Evolutionary conservation across 1,140 invertebrate species (phyloP).

Genomic region (Bombus balteatus): DNA sequence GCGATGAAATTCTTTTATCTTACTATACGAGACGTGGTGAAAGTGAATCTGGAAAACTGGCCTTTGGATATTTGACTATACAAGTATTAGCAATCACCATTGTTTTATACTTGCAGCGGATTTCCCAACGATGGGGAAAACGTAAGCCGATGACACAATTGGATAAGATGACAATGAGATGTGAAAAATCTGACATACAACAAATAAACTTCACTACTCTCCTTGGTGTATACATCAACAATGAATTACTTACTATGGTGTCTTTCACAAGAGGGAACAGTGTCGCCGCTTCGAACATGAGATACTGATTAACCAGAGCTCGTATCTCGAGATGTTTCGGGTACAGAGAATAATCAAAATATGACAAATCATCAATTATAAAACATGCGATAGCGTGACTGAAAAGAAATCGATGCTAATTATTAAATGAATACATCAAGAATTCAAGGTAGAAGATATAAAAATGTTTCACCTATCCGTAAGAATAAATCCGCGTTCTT

Average conservation of each 20-base stretch:
- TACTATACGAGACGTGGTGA: background rate
- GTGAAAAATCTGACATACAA: too few relatives aligned
- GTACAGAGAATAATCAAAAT: conserved; percentile 80
- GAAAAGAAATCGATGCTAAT: conserved; percentile 41
- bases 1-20: background rate
- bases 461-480: conserved; percentile 84
- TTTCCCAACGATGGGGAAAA: background rate
- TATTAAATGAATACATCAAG: too few relatives aligned
- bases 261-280: too few relatives aligned
- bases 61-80: background rate
- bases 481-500: conserved; percentile 86
- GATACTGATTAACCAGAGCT: conserved; percentile 87
- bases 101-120: background rate
- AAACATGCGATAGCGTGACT: conserved; percentile 89
- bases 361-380: conserved; percentile 77
- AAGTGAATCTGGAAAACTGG: background rate
- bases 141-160: background rate
- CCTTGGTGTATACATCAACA: too few relatives aligned
- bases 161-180: background rate
- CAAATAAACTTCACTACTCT: too few relatives aligned
- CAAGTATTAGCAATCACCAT: background rate
- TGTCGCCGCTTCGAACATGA: conserved; percentile 87
- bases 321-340: conserved; percentile 86
- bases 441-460: too few relatives aligned
- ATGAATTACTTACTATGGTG: rapidly evolving